A percentile compares a stretch with the other conserved stretches of the same genome.
Conservation (phyloP, 2,888 invertebrate species). For the Polymixis lichenea region DNA sequence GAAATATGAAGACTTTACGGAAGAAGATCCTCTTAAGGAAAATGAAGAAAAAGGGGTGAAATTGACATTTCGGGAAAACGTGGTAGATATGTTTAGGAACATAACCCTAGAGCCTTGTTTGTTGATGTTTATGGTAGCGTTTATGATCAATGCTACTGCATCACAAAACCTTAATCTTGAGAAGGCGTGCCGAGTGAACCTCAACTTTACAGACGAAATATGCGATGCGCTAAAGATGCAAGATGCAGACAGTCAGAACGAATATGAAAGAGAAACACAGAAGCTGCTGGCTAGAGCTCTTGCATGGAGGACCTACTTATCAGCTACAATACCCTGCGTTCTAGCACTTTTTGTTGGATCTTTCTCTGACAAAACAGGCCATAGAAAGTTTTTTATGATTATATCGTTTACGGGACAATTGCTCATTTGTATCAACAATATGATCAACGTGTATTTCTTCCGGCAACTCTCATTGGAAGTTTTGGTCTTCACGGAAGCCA, state of each 20-base stretch:
- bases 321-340: conserved; percentile 94
- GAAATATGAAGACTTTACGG: conserved; percentile 50
- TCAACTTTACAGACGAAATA: conserved; percentile 92
- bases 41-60: conserved; percentile 51
- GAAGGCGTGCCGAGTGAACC: conserved; percentile 95
- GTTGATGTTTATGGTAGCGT: conserved; percentile 74
- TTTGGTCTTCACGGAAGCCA: conserved; percentile 93
- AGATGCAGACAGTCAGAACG: conserved; percentile 89
- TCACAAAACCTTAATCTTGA: conserved; percentile 95
- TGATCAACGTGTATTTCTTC: conserved; percentile 94
- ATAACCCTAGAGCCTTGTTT: conserved; percentile 82
- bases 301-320: conserved; percentile 95
- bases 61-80: conserved; percentile 70
- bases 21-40: conserved; percentile 58
- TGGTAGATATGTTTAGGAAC: conserved; percentile 68
- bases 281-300: conserved; percentile 93
- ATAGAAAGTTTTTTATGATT: conserved; percentile 94
- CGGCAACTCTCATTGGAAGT: conserved; percentile 93
- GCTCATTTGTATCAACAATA: conserved; percentile 92
- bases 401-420: conserved; percentile 93
- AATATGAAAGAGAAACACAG: conserved; percentile 91
- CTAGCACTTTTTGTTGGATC: conserved; percentile 95
- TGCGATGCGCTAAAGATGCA: conserved; percentile 93
- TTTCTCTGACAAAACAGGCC: conserved; percentile 92
- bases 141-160: conserved; percentile 91